Evolutionary conservation across 2,888 invertebrate species (phyloP).

Genomic region (Acanthosepion pharaonis): DNA sequence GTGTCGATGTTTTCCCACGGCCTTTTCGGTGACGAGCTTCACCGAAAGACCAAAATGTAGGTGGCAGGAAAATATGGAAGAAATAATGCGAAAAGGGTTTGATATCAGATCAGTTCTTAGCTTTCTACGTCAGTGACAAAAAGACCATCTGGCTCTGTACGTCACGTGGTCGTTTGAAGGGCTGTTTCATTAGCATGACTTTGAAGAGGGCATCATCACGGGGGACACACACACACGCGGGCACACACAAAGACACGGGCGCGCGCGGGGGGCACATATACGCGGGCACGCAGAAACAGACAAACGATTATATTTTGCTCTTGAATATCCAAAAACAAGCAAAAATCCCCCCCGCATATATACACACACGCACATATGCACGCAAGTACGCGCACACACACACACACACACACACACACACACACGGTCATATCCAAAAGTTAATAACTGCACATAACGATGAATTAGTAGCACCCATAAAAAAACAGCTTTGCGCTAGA

Average conservation of each 20-base stretch:
- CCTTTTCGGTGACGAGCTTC: not conserved
- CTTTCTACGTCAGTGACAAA: not conserved
- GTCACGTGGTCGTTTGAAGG: not conserved
- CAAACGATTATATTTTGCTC: no score
- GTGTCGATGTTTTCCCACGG: not conserved
- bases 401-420: no score
- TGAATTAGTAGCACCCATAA: no score
- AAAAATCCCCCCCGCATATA: no score
- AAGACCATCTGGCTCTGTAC: not conserved
- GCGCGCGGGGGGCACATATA: not conserved
- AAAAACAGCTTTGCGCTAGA: no score
- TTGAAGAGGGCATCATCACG: no score
- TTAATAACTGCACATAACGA: no score
- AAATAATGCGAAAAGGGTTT: not conserved
- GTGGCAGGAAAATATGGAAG: not conserved
- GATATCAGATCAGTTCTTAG: not conserved
- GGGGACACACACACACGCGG: not conserved
- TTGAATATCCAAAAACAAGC: no score
- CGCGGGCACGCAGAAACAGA: no score
- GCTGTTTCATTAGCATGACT: not conserved
- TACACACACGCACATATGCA: no score
- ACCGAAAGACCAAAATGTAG: not conserved
- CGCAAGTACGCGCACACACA: no score
- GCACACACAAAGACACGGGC: not conserved
- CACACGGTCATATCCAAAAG: no score